phyloP scores from a whole-genome alignment of 2,888 invertebrate genomes.

The Andrena camellia region DNA sequence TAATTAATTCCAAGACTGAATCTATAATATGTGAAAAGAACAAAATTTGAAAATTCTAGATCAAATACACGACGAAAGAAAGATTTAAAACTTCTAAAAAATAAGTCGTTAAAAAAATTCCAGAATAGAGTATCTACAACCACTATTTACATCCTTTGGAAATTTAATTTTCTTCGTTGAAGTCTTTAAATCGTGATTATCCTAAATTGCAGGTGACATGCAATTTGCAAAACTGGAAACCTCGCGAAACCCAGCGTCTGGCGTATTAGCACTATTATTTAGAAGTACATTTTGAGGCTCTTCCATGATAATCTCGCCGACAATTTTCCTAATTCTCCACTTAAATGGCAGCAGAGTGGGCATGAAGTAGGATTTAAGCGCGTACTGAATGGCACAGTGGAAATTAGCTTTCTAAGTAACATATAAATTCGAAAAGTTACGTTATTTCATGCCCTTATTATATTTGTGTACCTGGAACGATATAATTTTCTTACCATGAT shows the following conservation, averaged over 20 bases:
- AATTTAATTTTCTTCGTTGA: too few relatives aligned
- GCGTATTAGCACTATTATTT: constrained; percentile 26
- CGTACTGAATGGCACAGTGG: not conserved
- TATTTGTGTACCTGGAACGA: not conserved
- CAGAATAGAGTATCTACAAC: too few relatives aligned
- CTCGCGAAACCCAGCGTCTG: not conserved
- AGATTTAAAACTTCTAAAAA: too few relatives aligned
- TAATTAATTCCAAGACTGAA: too few relatives aligned
- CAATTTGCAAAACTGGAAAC: not conserved
- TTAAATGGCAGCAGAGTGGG: not conserved
- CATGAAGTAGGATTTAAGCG: constrained; percentile 13
- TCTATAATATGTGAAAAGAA: too few relatives aligned
- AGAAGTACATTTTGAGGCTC: constrained; percentile 17
- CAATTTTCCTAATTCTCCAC: constrained; percentile 37
- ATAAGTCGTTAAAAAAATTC: too few relatives aligned
- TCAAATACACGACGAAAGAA: too few relatives aligned
- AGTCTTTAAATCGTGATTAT: too few relatives aligned
- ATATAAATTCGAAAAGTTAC: not conserved
- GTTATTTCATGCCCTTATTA: not conserved
- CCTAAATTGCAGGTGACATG: too few relatives aligned
- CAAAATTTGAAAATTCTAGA: too few relatives aligned
- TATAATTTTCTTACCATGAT: not conserved
- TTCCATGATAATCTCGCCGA: constrained; percentile 18
- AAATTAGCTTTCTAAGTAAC: constrained; percentile 18
- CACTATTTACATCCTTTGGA: too few relatives aligned